Conservation (phyloP, 1,140 invertebrate species). For the Lepidurus apus region DNA sequence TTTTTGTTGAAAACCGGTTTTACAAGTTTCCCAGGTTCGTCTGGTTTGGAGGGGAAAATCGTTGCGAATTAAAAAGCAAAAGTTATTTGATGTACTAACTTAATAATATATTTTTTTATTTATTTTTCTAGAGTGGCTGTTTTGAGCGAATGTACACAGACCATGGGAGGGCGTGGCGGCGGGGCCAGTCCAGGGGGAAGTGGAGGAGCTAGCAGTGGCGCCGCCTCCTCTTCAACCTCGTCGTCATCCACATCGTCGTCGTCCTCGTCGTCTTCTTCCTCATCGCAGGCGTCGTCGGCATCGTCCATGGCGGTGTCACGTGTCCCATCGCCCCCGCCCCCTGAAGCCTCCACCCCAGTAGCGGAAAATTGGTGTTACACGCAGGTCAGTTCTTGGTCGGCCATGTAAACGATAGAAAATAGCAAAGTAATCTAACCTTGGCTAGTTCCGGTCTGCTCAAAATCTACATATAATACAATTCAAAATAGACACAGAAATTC, state of each 20-base stretch:
- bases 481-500: too few relatives aligned
- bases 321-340: slow-evolving; percentile 74
- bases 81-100: not conserved
- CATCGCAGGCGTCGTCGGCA: slow-evolving; percentile 3
- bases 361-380: slow-evolving; percentile 96
- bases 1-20: too few relatives aligned
- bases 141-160: slow-evolving; percentile 76
- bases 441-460: too few relatives aligned
- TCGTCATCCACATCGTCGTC: slow-evolving; percentile 24
- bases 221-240: slow-evolving; percentile 24
- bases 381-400: slow-evolving; percentile 59
- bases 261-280: slow-evolving; percentile 3
- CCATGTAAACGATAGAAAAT: too few relatives aligned
- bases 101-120: not conserved
- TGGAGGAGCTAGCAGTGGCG: slow-evolving; percentile 29
- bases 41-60: too few relatives aligned
- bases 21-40: too few relatives aligned
- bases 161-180: slow-evolving; percentile 26
- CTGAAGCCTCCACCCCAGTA: slow-evolving; percentile 86
- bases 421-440: too few relatives aligned
- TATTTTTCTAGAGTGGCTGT: slow-evolving; percentile 61
- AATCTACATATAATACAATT: too few relatives aligned
- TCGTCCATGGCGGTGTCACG: slow-evolving; percentile 74
- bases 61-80: too few relatives aligned
- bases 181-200: slow-evolving; percentile 27